Conservation (phyloP, 2,797 vertebrate species). For the Xerus rutilus region DNA sequence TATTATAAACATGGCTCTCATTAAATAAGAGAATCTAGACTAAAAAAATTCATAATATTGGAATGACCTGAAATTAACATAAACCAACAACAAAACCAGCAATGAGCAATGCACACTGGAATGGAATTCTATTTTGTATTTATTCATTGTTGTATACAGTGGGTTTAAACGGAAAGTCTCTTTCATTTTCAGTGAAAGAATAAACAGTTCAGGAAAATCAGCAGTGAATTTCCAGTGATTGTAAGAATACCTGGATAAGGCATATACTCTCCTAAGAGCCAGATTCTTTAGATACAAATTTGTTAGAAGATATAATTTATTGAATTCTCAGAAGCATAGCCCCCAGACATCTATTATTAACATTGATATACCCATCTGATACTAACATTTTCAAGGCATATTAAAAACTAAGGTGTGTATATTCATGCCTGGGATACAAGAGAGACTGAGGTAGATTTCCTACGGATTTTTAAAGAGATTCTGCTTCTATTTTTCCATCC, state of each 20-base stretch:
- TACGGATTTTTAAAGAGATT: not conserved
- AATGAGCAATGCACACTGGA: not conserved
- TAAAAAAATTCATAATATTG: conserved; percentile 21
- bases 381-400: not conserved
- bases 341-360: conserved; percentile 18
- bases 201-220: conserved; percentile 17
- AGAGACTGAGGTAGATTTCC: conserved; percentile 28
- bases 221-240: conserved; percentile 23
- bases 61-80: conserved; percentile 11
- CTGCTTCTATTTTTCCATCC: not conserved
- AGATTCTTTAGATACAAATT: not conserved
- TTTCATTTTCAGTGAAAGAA: conserved; percentile 3
- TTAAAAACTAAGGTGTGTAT: not conserved
- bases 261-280: conserved; percentile 42
- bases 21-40: conserved; percentile 26
- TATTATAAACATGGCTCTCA: not conserved
- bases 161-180: conserved; percentile 31
- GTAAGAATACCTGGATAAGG: not conserved
- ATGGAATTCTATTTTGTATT: conserved; percentile 5
- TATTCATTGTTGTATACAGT: not conserved
- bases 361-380: not conserved
- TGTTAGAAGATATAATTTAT: conserved; percentile 21
- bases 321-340: conserved; percentile 15
- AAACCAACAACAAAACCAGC: not conserved
- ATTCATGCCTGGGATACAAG: not conserved